Evolutionary conservation across 2,113 vertebrate species (phyloP), one percentile per base, ranked within the genome.

Genomic region (Myrmecobius fasciatus): DNA sequence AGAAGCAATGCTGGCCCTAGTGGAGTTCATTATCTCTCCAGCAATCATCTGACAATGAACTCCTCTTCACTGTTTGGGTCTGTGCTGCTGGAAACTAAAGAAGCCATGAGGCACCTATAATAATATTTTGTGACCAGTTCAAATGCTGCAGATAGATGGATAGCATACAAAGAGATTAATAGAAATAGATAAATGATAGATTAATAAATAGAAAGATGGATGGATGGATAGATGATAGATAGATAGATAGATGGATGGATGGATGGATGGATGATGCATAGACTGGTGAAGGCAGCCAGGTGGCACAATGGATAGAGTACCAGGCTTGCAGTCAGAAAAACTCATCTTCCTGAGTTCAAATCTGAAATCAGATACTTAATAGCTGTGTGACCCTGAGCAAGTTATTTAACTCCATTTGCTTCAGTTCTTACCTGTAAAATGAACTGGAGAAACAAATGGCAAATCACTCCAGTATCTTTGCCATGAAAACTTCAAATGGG

Each of bases 1-100:
- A 75, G 14, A 75, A 75, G 14, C 5, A n/a, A 1, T 75, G 31
- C 20, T 75, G 60, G 60, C 31, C 3, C 36, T 75, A 36, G 4
- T n/a, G 36, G 17, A n/a, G 6, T 4, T 14, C 36, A 22, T 22
- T 14, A 75, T 75, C 36, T 75, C 67, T 75, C 14, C 36, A n/a
- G 60, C 14, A 75, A 7, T 43, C 14, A n/a, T 36, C 67, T 75
- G 36, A 20, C 36, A 75, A n/a, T 75, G 14, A n/a, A n/a, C 12
- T 26, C 14, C 36, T n/a, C 67, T 22, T 36, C 60, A 67, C 31
- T 43, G 14, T n/a, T 22, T 93, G 36, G 26, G 49, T 52, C 93
- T 96, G 48, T 75, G 36, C 60, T 97, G 52, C 9, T 25, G 93
- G 53, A 47, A 49, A 53, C 49, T 53, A 49, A 89, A 67, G 92